Conservation (phyloP, 2,888 invertebrate species). For the Nephrotoma guestfalica region DNA sequence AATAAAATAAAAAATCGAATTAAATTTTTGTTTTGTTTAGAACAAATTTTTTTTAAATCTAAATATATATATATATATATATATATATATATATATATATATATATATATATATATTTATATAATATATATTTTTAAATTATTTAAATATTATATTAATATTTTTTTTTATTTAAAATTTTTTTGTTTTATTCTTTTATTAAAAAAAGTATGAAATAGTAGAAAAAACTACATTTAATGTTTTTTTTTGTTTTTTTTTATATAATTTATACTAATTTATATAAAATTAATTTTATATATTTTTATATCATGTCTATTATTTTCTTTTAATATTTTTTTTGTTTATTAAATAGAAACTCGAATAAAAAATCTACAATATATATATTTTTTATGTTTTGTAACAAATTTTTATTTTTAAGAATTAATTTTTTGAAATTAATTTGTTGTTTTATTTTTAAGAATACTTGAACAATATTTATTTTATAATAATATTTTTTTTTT, state of each 20-base stretch:
- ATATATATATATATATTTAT: too few species aligned
- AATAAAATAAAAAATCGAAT: not conserved
- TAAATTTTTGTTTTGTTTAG: not conserved
- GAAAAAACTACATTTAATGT: conserved; percentile 11
- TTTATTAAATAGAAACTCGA: conserved; percentile 16
- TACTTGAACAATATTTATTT: not conserved
- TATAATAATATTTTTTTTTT: not conserved
- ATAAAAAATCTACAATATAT: conserved; percentile 19
- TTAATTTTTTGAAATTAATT: not conserved
- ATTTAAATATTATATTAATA: conserved; percentile 3
- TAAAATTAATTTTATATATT: not conserved
- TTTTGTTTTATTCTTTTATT: conserved; percentile 9
- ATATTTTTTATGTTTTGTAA: conserved; percentile 12
- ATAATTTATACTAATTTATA: not conserved
- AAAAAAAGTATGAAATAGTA: conserved; percentile 8
- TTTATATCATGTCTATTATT: conserved; percentile 10
- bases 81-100: too few species aligned
- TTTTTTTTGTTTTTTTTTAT: not conserved
- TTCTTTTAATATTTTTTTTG: conserved; percentile 3
- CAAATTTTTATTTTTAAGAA: conserved; percentile 11
- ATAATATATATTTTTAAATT: not conserved
- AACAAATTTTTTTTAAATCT: not conserved
- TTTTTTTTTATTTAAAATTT: conserved; percentile 6
- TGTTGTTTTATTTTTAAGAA: conserved; percentile 8
- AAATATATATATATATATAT: not conserved